Percentiles rank a stretch among this genome's conserved stretches.
phyloP scores from a whole-genome alignment of 2,113 vertebrate species.

The Elephantulus edwardii region DNA sequence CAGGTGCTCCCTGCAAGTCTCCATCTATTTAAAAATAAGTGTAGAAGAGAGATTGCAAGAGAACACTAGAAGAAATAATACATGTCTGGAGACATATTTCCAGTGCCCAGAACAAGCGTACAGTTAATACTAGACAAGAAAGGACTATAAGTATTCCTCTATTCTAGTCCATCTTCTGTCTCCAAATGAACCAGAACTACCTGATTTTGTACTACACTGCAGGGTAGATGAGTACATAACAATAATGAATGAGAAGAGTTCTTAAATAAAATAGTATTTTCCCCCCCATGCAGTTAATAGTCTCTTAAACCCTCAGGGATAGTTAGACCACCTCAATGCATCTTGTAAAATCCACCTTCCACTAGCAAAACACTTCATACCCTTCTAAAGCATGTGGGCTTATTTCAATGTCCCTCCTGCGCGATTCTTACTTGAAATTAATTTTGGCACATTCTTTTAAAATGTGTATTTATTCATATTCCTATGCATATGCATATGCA shows the following conservation, averaged over 20 bases:
- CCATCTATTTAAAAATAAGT: slow-evolving; percentile 61
- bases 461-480: background rate
- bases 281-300: background rate
- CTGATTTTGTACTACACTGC: slow-evolving; percentile 9
- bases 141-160: slow-evolving; percentile 31
- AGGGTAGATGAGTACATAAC: background rate
- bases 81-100: slow-evolving; percentile 25
- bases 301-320: background rate
- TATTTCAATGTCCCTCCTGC: background rate
- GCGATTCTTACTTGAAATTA: background rate
- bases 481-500: background rate
- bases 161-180: background rate
- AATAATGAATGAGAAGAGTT: slow-evolving; percentile 37
- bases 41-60: slow-evolving; percentile 9
- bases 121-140: background rate
- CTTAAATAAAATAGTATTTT: slow-evolving; percentile 10
- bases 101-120: slow-evolving; percentile 26
- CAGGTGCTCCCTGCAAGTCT: slow-evolving; percentile 25
- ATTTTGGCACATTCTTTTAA: slow-evolving; percentile 32
- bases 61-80: slow-evolving; percentile 12
- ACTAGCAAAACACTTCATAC: background rate
- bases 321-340: background rate
- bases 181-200: slow-evolving; percentile 46
- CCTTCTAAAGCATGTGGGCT: background rate
- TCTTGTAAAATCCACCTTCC: background rate